Evolutionary conservation across 2,888 invertebrate genomes (phyloP).

Genomic region (Hydrotaea cyrtoneurina): DNA sequence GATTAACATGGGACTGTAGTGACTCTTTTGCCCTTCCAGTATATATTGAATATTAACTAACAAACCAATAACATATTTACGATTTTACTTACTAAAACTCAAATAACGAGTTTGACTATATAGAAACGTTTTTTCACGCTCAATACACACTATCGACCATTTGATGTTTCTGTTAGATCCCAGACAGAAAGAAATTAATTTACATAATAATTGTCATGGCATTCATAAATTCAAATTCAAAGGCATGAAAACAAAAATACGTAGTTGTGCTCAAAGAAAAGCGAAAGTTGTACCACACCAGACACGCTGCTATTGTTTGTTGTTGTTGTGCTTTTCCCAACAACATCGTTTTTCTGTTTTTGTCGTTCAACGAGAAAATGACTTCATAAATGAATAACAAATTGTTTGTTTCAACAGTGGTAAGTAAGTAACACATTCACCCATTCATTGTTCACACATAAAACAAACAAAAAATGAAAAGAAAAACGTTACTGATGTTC

Average conservation of each 20-base stretch:
- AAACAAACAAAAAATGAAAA: not conserved
- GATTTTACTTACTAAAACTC: too few relatives aligned
- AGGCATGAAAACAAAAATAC: not conserved
- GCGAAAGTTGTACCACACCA: slow-evolving; percentile 56
- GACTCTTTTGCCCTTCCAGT: too few relatives aligned
- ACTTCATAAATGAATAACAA: slow-evolving; percentile 29
- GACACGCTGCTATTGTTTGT: not conserved
- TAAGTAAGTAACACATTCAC: not conserved
- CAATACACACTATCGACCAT: not conserved
- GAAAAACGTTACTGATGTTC: slow-evolving; percentile 10
- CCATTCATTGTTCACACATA: too few relatives aligned
- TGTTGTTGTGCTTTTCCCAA: slow-evolving; percentile 12
- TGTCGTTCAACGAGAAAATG: slow-evolving; percentile 13
- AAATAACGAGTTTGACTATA: not conserved
- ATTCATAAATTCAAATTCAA: slow-evolving; percentile 30
- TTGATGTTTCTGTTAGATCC: not conserved
- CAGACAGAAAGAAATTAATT: slow-evolving; percentile 43
- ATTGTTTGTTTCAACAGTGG: slow-evolving; percentile 8
- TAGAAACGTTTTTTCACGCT: slow-evolving; percentile 57
- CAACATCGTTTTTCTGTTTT: slow-evolving; percentile 19
- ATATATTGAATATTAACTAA: too few relatives aligned
- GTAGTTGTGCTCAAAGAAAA: slow-evolving; percentile 47
- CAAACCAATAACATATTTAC: too few relatives aligned
- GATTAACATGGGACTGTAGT: too few relatives aligned
- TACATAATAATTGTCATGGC: slow-evolving; percentile 55